Evolutionary conservation across 23 tunicate species (phyloP).

Genomic region (Oikopleura vanhoeffeni): DNA sequence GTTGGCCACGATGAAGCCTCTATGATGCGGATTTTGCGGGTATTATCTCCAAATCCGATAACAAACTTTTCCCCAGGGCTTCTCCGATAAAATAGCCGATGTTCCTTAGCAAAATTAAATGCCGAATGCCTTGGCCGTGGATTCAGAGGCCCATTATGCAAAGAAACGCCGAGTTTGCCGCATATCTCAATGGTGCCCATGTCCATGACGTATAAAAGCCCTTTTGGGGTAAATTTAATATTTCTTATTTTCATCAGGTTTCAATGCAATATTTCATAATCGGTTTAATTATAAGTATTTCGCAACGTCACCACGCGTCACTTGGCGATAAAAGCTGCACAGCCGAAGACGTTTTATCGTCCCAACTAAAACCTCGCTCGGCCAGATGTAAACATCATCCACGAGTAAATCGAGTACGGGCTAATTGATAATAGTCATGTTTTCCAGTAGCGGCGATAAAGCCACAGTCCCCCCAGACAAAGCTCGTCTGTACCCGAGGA

Average conservation of each 20-base stretch:
- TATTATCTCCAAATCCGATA: too few relatives aligned
- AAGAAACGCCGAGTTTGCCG: slow-evolving; percentile 18
- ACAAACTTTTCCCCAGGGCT: too few relatives aligned
- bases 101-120: too few relatives aligned
- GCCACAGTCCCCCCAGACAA: slow-evolving; percentile 79
- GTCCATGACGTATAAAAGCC: slow-evolving; percentile 39
- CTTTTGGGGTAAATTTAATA: slow-evolving; percentile 27
- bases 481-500: slow-evolving; percentile 82
- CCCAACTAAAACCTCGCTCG: slow-evolving; percentile 74
- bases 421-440: slow-evolving; percentile 24
- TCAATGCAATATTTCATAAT: slow-evolving; percentile 21
- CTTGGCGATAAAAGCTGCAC: slow-evolving; percentile 59
- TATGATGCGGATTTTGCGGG: too few relatives aligned
- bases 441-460: slow-evolving; percentile 48
- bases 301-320: slow-evolving; percentile 6
- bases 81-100: too few relatives aligned
- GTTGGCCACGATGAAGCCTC: too few relatives aligned
- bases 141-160: too few relatives aligned
- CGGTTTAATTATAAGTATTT: background rate
- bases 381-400: slow-evolving; percentile 40
- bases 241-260: too few relatives aligned
- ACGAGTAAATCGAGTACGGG: slow-evolving; percentile 40
- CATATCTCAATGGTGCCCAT: slow-evolving; percentile 77
- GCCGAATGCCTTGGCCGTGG: too few relatives aligned
- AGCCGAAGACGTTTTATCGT: slow-evolving; percentile 55